Base-by-base conservation (phyloP, 2,797 vertebrate genomes). In the Melanogrammus aeglefinus region DNA sequence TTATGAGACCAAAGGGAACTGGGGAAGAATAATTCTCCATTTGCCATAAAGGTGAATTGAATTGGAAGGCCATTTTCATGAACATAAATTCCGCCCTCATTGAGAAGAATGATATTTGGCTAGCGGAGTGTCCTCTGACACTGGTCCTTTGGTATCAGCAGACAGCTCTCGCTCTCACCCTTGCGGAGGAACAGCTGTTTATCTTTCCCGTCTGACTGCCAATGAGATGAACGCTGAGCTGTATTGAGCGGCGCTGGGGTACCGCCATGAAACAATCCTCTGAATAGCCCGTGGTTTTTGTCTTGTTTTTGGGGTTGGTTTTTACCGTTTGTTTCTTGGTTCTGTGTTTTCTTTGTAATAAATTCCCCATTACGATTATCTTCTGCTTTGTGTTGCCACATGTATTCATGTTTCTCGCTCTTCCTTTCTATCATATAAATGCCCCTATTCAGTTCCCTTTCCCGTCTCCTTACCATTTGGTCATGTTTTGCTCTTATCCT, bases 31-130 rank as follows among this genome's bases (percentile, higher is more conserved):
- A 79, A 85, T 88, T 89, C 87, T 82, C 85, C 86, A 88, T 89
- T 90, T 88, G 80, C 85, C 78, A 72, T 90, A 86, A 89, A 92
- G 90, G 88, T 90, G 87, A 91, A 90, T 87, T 89, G 84, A 90
- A 89, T 82, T 86, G 81, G 83, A 90, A 39, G 83, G 85, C 79
- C 81, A 86, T 91, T 86, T 86, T 82, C 81, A 84, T 88, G 81
- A 90, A 83, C 84, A 86, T 90, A 88, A 86, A 88, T 90, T 81
- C 78, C 38, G n/a, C 38, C 83, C 82, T 81, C 86, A 86, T 88
- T 90, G 90, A 90, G 84, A 90, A 83, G 78, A 86, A 85, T 87
- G 86, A 89, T 88, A 86, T 90, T 91, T 91, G 84, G 87, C 80
- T 77, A 75, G 81, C 87, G 63, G 71, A 57, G 78, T 84, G 89